Evolutionary conservation across 2,113 vertebrate genomes (phyloP).

Genomic region (Zingel zingel): DNA sequence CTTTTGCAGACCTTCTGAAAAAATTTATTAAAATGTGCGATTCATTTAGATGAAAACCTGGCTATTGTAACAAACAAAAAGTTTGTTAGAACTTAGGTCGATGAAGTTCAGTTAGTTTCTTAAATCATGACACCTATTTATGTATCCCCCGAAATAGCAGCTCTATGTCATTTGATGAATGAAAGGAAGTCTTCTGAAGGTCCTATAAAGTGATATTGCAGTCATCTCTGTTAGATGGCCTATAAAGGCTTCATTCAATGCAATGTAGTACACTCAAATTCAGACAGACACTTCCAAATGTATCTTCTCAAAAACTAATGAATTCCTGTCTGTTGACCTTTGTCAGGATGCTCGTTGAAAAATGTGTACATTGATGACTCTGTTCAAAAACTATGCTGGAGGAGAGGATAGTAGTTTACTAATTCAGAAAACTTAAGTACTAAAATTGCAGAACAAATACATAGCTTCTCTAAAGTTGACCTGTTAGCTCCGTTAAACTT

Average conservation of each 20-base stretch:
- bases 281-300: neutral
- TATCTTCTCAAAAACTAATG: conserved; percentile 1
- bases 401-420: neutral
- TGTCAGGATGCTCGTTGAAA: neutral
- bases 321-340: neutral
- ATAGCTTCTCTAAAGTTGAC: neutral
- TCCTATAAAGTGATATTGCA: neutral
- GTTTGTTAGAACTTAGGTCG: neutral
- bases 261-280: neutral
- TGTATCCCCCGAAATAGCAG: neutral
- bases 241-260: neutral
- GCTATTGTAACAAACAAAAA: neutral
- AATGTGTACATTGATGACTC: neutral
- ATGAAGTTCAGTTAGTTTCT: neutral
- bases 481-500: neutral
- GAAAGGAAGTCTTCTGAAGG: neutral
- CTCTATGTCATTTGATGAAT: conserved; percentile 4
- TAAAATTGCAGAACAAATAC: neutral
- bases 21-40: neutral
- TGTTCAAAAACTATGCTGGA: neutral
- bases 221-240: neutral
- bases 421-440: neutral
- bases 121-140: neutral
- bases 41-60: neutral
- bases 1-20: neutral